These are phyloP conservation scores for Chloropsis hardwickii DNA, from an alignment of 2,113 vertebrate species.

Conservation along the genomic window DNA sequence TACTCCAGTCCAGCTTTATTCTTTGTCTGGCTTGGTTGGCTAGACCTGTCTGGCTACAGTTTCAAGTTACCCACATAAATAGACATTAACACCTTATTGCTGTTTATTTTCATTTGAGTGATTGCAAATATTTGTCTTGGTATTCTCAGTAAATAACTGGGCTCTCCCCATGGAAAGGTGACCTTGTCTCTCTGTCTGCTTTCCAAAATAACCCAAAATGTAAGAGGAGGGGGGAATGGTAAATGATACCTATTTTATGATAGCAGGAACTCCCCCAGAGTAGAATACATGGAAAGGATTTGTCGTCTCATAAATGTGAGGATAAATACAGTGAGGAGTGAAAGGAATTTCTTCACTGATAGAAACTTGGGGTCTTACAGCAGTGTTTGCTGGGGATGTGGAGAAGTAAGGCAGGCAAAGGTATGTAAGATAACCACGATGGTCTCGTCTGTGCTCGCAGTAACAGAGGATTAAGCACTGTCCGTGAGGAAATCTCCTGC, in stretches of 20 bases:
- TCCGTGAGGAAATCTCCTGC: background rate
- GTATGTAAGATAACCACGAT: background rate
- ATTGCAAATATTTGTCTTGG: background rate
- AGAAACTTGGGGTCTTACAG: background rate
- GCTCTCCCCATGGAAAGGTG: background rate
- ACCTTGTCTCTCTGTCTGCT: background rate
- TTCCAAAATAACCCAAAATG: background rate
- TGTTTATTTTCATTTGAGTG: background rate
- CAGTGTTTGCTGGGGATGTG: background rate
- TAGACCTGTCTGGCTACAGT: background rate
- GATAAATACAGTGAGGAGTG: background rate
- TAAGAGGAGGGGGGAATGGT: background rate
- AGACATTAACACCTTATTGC: background rate
- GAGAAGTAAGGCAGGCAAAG: background rate
- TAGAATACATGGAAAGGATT: background rate
- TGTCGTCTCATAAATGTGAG: background rate
- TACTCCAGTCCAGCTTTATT: background rate
- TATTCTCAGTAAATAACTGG: background rate
- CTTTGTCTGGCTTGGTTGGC: background rate
- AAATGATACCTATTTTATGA: background rate
- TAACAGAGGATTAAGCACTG: background rate
- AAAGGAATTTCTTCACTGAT: background rate
- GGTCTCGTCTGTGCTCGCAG: background rate
- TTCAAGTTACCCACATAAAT: background rate
- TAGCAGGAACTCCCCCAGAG: background rate